Conservation (phyloP, 1,140 invertebrate species). For the Drosophila sturtevanti region DNA sequence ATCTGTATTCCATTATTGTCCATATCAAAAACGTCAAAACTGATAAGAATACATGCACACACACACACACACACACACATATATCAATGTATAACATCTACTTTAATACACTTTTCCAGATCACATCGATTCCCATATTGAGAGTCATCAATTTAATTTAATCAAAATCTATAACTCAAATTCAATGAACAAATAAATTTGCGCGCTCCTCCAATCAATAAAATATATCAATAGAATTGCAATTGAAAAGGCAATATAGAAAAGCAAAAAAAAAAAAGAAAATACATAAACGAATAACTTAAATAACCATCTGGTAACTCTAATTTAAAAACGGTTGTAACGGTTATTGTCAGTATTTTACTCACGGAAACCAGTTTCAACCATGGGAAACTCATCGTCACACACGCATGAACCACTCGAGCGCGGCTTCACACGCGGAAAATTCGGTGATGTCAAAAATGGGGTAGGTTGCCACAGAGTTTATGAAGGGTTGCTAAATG, state of each 20-base stretch:
- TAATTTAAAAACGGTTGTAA: slow-evolving; percentile 43
- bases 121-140: slow-evolving; percentile 18
- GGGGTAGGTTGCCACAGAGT: slow-evolving; percentile 70
- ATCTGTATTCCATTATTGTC: slow-evolving; percentile 21
- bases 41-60: slow-evolving; percentile 20
- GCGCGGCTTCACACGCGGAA: slow-evolving; percentile 82
- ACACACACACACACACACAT: background rate
- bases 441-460: slow-evolving; percentile 83
- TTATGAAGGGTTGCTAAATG: slow-evolving; percentile 31
- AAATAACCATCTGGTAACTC: slow-evolving; percentile 65
- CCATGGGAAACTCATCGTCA: slow-evolving; percentile 83
- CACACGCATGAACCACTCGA: slow-evolving; percentile 83
- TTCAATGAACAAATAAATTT: slow-evolving; percentile 80
- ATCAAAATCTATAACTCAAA: slow-evolving; percentile 72
- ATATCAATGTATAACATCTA: slow-evolving; percentile 22
- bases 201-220: slow-evolving; percentile 56
- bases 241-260: slow-evolving; percentile 40
- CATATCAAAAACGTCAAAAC: slow-evolving; percentile 65
- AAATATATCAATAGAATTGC: slow-evolving; percentile 65
- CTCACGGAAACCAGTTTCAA: slow-evolving; percentile 51
- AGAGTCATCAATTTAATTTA: slow-evolving; percentile 69
- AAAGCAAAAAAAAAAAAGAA: slow-evolving; percentile 6
- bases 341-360: slow-evolving; percentile 67
- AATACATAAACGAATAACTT: too few species aligned
- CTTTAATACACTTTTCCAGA: slow-evolving; percentile 53